Evolutionary conservation across 2,797 vertebrate genomes (phyloP), one percentile per base, ranked within the genome.

Genomic region (Hydrophis major): DNA sequence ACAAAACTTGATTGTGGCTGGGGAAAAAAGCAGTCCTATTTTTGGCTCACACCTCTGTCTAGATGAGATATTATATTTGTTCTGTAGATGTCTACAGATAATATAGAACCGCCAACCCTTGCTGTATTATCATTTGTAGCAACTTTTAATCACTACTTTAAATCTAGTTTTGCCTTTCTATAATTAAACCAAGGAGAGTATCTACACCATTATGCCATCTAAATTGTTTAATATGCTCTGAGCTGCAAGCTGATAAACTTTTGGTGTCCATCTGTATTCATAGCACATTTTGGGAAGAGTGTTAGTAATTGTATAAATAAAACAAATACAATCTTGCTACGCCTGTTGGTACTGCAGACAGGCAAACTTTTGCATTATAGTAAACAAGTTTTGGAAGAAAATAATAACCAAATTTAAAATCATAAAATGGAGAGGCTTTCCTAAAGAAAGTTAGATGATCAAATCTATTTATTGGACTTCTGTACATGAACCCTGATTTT

Each of bases 101-200:
- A 90, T 59, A 92, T n/a, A 37, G 14, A 4, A 10, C 28, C 92
- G 27, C 1, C n/a, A 42, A 59, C 4, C 60, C 89, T 37, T 69
- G 27, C 37, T 90, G 7, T 4, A 42, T 47, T 55, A 59, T 87
- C 57, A 47, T 60, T 16, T 28, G 60, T 86, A 32, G 37, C 93
- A 91, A 89, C 83, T 91, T 93, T 93, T 94, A 93, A 92, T 93
- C 92, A 90, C 66, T 93, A 88, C 74, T 93, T 92, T 93, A 92
- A 92, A 90, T 57, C 88, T 53, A 6, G 78, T 92, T 89, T 93
- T 94, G 94, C 88, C 25, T 90, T 92, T 87, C 90, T 47, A 53
- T 93, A 94, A 94, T 94, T 94, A 94, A 94, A 94, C 93, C 93
- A 93, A 94, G 88, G 55, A 91, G 61, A 89, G 56, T 90, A 83